Conservation (phyloP, 2,797 vertebrate genomes). For the Sebastes itinus region DNA sequence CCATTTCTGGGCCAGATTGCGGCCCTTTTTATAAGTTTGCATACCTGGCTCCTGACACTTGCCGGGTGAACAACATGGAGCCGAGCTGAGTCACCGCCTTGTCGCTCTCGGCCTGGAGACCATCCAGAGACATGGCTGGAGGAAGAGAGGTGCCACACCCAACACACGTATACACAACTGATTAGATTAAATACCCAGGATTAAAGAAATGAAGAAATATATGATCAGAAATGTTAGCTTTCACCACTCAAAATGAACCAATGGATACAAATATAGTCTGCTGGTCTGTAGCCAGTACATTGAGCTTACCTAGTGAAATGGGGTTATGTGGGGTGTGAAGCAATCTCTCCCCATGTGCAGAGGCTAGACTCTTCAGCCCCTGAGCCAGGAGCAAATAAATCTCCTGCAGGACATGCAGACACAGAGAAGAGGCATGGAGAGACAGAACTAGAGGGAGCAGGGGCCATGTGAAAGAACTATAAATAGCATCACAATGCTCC, state of each 20-base stretch:
- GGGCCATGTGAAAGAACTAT: slow-evolving; percentile 49
- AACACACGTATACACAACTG: background rate
- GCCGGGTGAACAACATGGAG: slow-evolving; percentile 98
- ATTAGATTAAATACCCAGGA: background rate
- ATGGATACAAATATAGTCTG: background rate
- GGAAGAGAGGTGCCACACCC: slow-evolving; percentile 5
- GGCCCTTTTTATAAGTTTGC: slow-evolving; percentile 14
- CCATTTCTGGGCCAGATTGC: background rate
- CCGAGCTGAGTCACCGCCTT: slow-evolving; percentile 92
- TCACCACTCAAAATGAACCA: background rate
- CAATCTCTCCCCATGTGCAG: slow-evolving; percentile 88
- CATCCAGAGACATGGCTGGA: slow-evolving; percentile 90
- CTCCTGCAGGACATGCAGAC: slow-evolving; percentile 84
- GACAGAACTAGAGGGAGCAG: background rate
- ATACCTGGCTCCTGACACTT: slow-evolving; percentile 97
- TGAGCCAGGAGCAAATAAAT: slow-evolving; percentile 90
- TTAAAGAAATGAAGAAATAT: background rate
- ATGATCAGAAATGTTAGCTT: background rate
- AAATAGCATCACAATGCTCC: slow-evolving; percentile 64
- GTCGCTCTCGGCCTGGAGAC: slow-evolving; percentile 78
- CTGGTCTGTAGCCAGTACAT: background rate
- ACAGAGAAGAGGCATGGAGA: slow-evolving; percentile 61
- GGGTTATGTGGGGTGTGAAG: slow-evolving; percentile 94
- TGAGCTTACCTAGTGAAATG: slow-evolving; percentile 91
- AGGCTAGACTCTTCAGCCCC: slow-evolving; percentile 90